Evolutionary conservation across 2,888 invertebrate genomes (phyloP), one percentile per base, ranked within the genome.

Genomic region (Furcula furcula): DNA sequence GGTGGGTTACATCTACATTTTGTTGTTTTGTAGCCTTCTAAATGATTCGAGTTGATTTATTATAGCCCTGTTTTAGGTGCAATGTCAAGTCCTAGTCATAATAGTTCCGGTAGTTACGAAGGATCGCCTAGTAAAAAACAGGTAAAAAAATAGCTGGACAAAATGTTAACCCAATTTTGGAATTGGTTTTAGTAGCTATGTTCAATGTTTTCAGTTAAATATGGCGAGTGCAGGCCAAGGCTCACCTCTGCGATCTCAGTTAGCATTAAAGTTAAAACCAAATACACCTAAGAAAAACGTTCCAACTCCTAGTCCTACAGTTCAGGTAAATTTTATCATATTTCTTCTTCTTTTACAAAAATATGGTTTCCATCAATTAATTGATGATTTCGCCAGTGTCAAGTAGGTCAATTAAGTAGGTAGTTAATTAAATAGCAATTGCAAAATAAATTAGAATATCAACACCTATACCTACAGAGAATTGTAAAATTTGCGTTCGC

Each of bases 231-330:
- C 91, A 39, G 93, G 94, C 19, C 93, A 94, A 70, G 94, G 94
- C 15, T 94, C 94, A 7, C 94, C 94, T 2, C 82, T 94, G 34
- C 89, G 94, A 55, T 93, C 92, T 34, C 93, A 92, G 71, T 81
- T 94, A 55, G 93, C 92, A 33, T 81, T 94, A 55, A 93, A 93
- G 79, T 78, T 93, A 43, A 92, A 92, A 79, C 88, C 90, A 46
- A 89, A 91, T 52, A 87, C 90, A 55, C 90, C 91, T 13, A 89
- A 89, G 58, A 89, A 89, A 58, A 64, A 65, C 35, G 73, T 65
- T 28, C 76, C 79, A 19, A 76, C 80, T 9, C 85, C 86, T 14
- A 89, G 86, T 64, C 89, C 89, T 32, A 83, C 87, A 16, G 78
- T 86, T 10, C 89, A 89, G 82, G 90, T 89, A 68, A 21, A 29